Conservation (phyloP, 2,797 vertebrate species). For the Bovichtus diacanthus region DNA sequence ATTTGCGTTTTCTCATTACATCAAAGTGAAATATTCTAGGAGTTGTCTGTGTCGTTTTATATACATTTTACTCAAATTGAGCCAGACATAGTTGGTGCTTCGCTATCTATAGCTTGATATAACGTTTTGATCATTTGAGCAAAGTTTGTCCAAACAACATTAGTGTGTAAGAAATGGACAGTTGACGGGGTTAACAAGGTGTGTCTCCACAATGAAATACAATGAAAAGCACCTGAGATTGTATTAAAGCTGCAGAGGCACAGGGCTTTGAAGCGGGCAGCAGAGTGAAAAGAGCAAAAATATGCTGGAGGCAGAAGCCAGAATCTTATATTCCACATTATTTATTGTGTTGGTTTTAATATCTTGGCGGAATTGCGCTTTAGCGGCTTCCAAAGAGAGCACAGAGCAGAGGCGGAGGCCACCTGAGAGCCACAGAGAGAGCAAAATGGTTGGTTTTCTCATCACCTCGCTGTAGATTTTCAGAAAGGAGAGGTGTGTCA, state of each 20-base stretch:
- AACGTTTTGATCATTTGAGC: background rate
- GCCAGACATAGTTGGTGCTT: background rate
- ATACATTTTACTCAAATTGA: background rate
- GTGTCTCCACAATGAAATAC: constrained; percentile 3
- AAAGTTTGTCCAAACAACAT: background rate
- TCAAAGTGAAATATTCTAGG: background rate
- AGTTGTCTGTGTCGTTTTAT: background rate
- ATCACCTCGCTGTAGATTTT: constrained; percentile 24
- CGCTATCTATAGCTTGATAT: background rate
- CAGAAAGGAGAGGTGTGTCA: constrained; percentile 27
- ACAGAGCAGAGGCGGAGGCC: constrained; percentile 25
- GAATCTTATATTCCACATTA: constrained; percentile 32
- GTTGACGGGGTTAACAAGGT: background rate
- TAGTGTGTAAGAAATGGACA: background rate
- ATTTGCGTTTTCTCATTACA: background rate
- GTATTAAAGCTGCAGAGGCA: constrained; percentile 24
- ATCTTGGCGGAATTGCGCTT: constrained; percentile 56
- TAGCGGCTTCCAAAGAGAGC: constrained; percentile 39
- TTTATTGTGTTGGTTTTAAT: constrained; percentile 57
- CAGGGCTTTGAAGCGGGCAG: constrained; percentile 22
- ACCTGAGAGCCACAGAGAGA: constrained; percentile 43
- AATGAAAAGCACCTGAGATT: constrained; percentile 30
- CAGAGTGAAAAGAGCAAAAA: constrained; percentile 31
- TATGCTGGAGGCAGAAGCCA: constrained; percentile 29
- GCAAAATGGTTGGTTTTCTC: constrained; percentile 47